Percentiles rank a stretch among this genome's conserved stretches.
Evolutionary conservation across 2,797 vertebrate genomes (phyloP).

Genomic region (Pagetopsis macropterus): DNA sequence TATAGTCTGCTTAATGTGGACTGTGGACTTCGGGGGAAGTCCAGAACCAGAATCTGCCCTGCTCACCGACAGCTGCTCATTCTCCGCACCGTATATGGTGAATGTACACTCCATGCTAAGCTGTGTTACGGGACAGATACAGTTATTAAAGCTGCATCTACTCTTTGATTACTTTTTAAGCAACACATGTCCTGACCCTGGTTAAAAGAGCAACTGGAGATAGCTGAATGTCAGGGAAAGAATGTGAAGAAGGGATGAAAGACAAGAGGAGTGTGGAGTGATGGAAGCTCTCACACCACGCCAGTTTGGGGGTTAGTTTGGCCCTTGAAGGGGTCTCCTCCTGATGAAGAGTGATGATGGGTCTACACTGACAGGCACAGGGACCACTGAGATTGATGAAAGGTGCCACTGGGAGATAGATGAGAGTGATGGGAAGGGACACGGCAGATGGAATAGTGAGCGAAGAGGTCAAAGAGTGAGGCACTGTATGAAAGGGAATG

Average conservation of each 20-base stretch:
- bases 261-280: not conserved
- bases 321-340: not conserved
- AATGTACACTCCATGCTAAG: not conserved
- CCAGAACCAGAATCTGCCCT: not conserved
- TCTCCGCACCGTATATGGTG: constrained; percentile 9
- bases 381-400: constrained; percentile 52
- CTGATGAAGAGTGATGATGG: constrained; percentile 45
- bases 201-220: not conserved
- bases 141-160: not conserved
- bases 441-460: constrained; percentile 49
- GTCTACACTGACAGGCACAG: constrained; percentile 33
- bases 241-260: not conserved
- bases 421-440: constrained; percentile 50
- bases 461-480: constrained; percentile 57
- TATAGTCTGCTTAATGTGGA: not conserved
- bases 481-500: constrained; percentile 45
- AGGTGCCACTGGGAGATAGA: constrained; percentile 47
- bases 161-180: constrained; percentile 17
- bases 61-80: constrained; percentile 12
- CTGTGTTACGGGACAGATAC: not conserved
- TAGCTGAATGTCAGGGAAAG: not conserved
- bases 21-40: not conserved
- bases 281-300: constrained; percentile 7
- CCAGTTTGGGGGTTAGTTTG: constrained; percentile 2
- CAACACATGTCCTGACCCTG: not conserved